phyloP scores from a whole-genome alignment of 35 echinoderm and acorn worm genomes.

The Apostichopus parvimensis region DNA sequence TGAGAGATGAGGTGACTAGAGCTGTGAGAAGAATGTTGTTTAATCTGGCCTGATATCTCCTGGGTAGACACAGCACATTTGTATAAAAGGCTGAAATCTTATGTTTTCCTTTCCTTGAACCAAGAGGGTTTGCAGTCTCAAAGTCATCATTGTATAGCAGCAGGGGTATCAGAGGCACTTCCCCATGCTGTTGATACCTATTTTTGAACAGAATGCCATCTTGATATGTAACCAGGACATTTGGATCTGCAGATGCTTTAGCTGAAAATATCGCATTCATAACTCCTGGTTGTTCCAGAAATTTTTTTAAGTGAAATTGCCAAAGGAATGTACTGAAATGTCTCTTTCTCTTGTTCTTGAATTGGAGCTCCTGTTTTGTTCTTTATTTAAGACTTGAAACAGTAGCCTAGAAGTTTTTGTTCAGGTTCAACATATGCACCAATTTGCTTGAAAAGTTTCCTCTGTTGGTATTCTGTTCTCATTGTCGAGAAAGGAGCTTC shows the following conservation, averaged over 20 bases:
- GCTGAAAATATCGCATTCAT: constrained; percentile 18
- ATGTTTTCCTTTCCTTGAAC: constrained; percentile 26
- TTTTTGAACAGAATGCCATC: constrained; percentile 45
- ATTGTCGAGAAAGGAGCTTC: constrained; percentile 1
- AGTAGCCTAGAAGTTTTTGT: background rate
- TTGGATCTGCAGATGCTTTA: background rate
- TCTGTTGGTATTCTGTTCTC: constrained; percentile 9
- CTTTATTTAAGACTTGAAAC: constrained; percentile 15
- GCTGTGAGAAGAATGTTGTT: constrained; percentile 22
- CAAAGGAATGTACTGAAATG: constrained; percentile 40
- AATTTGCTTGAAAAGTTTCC: background rate
- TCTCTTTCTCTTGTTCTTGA: constrained; percentile 19
- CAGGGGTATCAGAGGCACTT: background rate
- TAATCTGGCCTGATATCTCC: constrained; percentile 40
- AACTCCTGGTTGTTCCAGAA: constrained; percentile 44
- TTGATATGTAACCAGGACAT: constrained; percentile 24
- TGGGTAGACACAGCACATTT: background rate
- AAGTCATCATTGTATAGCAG: constrained; percentile 55
- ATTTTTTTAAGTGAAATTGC: constrained; percentile 18
- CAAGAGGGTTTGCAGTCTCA: background rate
- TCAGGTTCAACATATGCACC: constrained; percentile 26
- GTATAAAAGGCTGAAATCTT: constrained; percentile 42
- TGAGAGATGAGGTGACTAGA: constrained; percentile 11
- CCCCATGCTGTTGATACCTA: background rate
- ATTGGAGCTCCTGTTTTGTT: constrained; percentile 12